phyloP scores from a whole-genome alignment of 1,140 invertebrate species.

The Leptinotarsa lineolata region DNA sequence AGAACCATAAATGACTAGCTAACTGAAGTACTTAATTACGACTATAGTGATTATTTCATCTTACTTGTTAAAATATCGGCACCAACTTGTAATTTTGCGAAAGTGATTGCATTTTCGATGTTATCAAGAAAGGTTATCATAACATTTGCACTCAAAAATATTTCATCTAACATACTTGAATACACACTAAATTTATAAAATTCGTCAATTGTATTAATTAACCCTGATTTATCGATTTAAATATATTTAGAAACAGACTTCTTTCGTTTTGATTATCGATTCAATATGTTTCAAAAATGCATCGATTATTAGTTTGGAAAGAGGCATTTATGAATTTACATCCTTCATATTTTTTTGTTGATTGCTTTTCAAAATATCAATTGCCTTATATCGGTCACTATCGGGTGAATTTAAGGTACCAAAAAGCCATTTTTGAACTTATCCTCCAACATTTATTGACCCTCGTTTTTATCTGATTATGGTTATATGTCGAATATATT shows the following conservation, averaged over 20 bases:
- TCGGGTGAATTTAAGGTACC: not conserved
- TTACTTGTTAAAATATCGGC: not conserved
- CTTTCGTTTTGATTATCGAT: not conserved
- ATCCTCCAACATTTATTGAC: not conserved
- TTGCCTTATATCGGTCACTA: not conserved
- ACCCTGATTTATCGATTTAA: not conserved
- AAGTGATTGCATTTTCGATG: not conserved
- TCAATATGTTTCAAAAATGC: not conserved
- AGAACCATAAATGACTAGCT: no score
- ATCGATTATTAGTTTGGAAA: not conserved
- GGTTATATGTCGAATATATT: no score
- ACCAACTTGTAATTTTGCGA: not conserved
- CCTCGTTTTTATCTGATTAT: not conserved
- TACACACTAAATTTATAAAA: not conserved
- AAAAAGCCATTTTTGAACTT: not conserved
- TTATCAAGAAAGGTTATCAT: not conserved
- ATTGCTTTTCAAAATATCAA: not conserved
- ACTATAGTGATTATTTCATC: no score
- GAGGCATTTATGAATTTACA: no score
- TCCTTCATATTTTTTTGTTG: not conserved
- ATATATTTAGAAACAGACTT: not conserved
- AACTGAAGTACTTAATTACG: no score
- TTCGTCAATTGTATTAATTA: not conserved
- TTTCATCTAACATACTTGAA: not conserved
- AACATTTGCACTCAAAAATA: conserved; percentile 3